Base-by-base conservation (phyloP, 2,888 invertebrate species). In the Prostheceraeus crozeri region DNA sequence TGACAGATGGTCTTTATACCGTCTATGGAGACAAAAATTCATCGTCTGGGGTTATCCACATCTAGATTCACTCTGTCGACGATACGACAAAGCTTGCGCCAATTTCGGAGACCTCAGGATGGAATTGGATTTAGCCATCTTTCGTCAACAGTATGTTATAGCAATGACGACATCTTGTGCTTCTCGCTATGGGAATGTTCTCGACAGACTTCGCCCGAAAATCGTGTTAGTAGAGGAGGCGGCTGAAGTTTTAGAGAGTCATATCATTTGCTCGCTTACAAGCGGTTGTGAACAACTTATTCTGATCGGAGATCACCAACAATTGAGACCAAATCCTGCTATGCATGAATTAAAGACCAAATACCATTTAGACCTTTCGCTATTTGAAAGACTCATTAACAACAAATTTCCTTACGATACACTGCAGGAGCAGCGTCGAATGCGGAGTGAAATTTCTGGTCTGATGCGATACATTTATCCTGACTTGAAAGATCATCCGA, bases 231-330 rank as follows among this genome's bases (percentile, higher is more conserved):
- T 89, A 0, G 89, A 90, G 74, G 90, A 90, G 77, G 89, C 89
- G 0, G 89, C 87, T 0, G 88, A 89, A 77, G 85, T 89, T 0
- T 74, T 88, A 31, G 90, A 90, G 71, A 81, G 85, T 0, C 89
- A 89, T 70, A 82, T 88, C 11, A 77, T 88, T 0, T 83, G 85
- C 0, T 83, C 86, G 0, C 76, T 89, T 16, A 85, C 85, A 0
- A 74, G 80, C 25, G 74, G 81, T 51, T 85, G 86, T 64, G 78
- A 89, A 71, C 89, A 90, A 72, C 80, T 88, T 1, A 85, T 55
- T 4, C 16, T 55, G 51, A 57, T 55, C n/a, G 53, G 53, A 30
- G 55, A 55, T 30, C 55, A 55, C 21, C 16, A 55, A 45, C 55
- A 55, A 23, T 23, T 55, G 8, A 55, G 36, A 14, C 55, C 55